Percentiles rank a stretch among this genome's conserved stretches.
Evolutionary conservation across 2,113 vertebrate species (phyloP).

Genomic region (Stictonetta naevosa): DNA sequence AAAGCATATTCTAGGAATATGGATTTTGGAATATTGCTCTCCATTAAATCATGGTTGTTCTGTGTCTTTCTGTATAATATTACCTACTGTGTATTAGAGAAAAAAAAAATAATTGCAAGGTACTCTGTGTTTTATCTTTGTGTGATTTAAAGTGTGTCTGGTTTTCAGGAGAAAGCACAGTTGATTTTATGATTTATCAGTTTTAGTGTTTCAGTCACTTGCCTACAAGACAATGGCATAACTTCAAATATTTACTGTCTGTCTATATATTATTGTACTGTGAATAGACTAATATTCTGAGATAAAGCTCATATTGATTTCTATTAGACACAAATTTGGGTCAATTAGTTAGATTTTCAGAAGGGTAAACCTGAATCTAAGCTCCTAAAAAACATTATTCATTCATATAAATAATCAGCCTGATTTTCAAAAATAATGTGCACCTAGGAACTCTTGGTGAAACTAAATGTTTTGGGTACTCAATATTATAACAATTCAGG

Average conservation of each 20-base stretch:
- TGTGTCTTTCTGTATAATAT: not conserved
- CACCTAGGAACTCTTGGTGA: not conserved
- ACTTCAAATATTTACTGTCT: not conserved
- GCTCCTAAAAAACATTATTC: not conserved
- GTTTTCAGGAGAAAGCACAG: not conserved
- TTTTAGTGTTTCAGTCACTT: not conserved
- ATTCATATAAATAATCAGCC: not conserved
- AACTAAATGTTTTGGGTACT: not conserved
- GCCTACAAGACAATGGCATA: not conserved
- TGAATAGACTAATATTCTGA: not conserved
- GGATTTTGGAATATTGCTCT: not conserved
- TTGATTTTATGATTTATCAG: not conserved
- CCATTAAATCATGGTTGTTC: not conserved
- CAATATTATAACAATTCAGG: accelerated
- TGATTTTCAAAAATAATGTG: not conserved
- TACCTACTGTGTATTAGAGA: not conserved
- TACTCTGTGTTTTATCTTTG: not conserved
- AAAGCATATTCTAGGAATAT: not conserved
- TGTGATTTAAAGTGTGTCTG: not conserved
- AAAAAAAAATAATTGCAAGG: not conserved
- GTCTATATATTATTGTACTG: not conserved
- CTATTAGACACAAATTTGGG: not conserved
- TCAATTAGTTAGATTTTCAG: not conserved
- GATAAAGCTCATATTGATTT: not conserved
- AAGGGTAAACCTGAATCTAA: not conserved